Base-by-base conservation (phyloP, 2,113 vertebrate genomes). In the Jaculus jaculus region DNA sequence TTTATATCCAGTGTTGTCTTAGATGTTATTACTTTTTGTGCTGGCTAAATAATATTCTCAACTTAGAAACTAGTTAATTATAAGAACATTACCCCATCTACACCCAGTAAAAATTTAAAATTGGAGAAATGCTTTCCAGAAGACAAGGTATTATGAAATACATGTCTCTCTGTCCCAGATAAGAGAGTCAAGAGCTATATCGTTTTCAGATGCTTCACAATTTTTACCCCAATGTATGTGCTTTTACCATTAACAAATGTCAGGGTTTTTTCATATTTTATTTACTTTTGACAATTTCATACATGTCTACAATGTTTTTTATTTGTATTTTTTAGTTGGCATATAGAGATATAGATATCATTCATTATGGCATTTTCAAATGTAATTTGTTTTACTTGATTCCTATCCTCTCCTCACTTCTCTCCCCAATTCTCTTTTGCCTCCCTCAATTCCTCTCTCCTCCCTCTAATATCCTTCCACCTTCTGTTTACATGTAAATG, bases 41-140 rank as follows among this genome's bases (percentile, higher is more conserved):
- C 11, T 63, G 32, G 77, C 28, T 72, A 94, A 85, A 73, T 87
- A 82, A 61, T 8, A 93, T 58, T 12, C 90, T 89, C 75, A 65
- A 60, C 79, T 81, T 68, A 83, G 60, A 94, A 89, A 84, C 51
- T 24, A 79, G 69, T 89, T 84, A 89, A 94, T 84, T 95, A 23
- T 90, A 87, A 68, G 68, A 63, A 28, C 6, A 63, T 85, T 63
- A 54, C 21, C 16, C 20, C 21, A 84, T 16, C 73, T 21, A 37
- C 18, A 18, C 30, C 78, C 65, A 80, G 51, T 82, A 90, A 87
- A 73, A 93, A 60, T 92, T n/a, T 83, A 73, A 96, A 94, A 77
- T 23, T 9, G 39, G 21, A 83, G 71, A 63, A 91, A 72, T 69
- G 7, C 54, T 91, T 60, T 90, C 37, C 17, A n/a, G 28, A 15